These are phyloP conservation scores for Conistra vaccinii DNA, from an alignment of 2,888 invertebrate genomes.

Conservation along the genomic window DNA sequence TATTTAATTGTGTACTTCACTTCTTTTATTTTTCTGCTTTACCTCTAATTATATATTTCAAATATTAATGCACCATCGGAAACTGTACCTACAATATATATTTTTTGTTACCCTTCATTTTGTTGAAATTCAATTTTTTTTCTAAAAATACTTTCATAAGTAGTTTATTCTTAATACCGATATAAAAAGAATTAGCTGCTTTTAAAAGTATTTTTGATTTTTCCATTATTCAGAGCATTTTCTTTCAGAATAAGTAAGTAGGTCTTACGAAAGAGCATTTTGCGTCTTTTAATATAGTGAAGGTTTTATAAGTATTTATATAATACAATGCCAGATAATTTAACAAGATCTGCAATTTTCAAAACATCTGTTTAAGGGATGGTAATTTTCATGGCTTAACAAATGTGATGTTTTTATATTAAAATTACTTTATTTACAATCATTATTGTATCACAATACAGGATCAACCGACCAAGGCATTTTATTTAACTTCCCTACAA, in stretches of 20 bases:
- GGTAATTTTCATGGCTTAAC: conserved; percentile 48
- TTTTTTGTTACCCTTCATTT: conserved; percentile 29
- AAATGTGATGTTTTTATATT: conserved; percentile 62
- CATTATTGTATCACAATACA: conserved; percentile 82
- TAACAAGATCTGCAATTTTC: conserved; percentile 10
- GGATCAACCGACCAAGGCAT: conserved; percentile 77
- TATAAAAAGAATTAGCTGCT: neutral
- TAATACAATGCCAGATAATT: conserved; percentile 25
- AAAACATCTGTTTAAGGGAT: conserved; percentile 17
- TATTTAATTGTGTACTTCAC: conserved; percentile 70
- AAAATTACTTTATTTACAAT: conserved; percentile 74
- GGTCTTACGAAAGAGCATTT: neutral
- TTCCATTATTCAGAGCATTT: neutral
- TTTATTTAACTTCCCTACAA: conserved; percentile 58
- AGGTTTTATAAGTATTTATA: conserved; percentile 4
- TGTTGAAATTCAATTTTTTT: neutral
- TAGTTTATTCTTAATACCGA: too few relatives aligned
- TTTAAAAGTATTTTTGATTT: neutral
- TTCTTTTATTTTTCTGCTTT: conserved; percentile 70
- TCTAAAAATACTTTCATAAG: too few relatives aligned
- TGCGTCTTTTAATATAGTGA: conserved; percentile 30
- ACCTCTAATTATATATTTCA: conserved; percentile 67
- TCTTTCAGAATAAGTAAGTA: neutral
- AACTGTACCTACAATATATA: conserved; percentile 33
- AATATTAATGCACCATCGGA: conserved; percentile 66